A percentile compares a stretch with the other conserved stretches of the same genome.
Conservation (phyloP, 2,113 vertebrate genomes). For the Hymenochirus boettgeri region DNA sequence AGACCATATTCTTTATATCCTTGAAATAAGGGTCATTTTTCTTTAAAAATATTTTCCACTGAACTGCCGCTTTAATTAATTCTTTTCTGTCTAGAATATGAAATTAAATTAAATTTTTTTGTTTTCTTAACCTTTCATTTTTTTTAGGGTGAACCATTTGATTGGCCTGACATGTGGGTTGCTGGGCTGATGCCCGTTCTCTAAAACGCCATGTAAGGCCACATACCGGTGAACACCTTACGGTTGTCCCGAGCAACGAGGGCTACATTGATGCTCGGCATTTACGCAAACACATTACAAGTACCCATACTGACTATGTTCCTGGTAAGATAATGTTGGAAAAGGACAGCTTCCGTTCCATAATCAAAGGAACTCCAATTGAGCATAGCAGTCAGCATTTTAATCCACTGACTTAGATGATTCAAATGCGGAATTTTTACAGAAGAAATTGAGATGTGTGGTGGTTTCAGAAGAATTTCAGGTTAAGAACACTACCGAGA, state of each 20-base stretch:
- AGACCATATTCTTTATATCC: too few species aligned
- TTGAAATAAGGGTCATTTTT: too few species aligned
- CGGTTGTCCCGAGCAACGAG: slow-evolving; percentile 92
- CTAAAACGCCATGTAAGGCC: slow-evolving; percentile 93
- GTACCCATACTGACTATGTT: slow-evolving; percentile 85
- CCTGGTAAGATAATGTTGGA: slow-evolving; percentile 97
- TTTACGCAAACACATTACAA: slow-evolving; percentile 92
- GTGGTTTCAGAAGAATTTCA: slow-evolving; percentile 89
- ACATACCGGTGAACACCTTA: slow-evolving; percentile 91
- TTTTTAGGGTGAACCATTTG: slow-evolving; percentile 89
- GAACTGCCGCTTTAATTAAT: too few species aligned
- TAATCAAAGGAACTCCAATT: slow-evolving; percentile 96
- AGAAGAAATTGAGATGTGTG: slow-evolving; percentile 85
- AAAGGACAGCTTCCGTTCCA: slow-evolving; percentile 95
- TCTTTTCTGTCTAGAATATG: too few species aligned
- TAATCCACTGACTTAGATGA: slow-evolving; percentile 81
- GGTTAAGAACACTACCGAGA: slow-evolving; percentile 69
- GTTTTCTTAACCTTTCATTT: too few species aligned
- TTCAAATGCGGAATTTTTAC: slow-evolving; percentile 57
- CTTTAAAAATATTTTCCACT: too few species aligned
- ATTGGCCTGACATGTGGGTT: slow-evolving; percentile 96
- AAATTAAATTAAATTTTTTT: too few species aligned
- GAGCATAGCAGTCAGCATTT: slow-evolving; percentile 94
- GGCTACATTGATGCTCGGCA: slow-evolving; percentile 95
- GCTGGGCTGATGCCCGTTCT: slow-evolving; percentile 91